A percentile compares a stretch with the other conserved stretches of the same genome.
These are phyloP conservation scores for Anoplius nigerrimus DNA, from an alignment of 2,888 invertebrate species.

Conservation along the genomic window DNA sequence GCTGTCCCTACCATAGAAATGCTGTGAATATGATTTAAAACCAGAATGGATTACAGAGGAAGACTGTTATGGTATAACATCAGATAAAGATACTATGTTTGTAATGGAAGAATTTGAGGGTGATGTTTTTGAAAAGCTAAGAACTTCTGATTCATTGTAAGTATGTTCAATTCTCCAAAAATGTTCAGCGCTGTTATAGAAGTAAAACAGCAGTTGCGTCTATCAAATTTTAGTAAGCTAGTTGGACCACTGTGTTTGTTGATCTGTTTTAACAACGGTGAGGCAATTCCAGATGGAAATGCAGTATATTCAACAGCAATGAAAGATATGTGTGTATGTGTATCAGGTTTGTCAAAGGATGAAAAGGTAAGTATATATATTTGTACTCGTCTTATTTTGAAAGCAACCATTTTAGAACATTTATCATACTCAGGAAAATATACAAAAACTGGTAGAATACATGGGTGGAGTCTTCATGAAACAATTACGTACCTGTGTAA, in stretches of 20 bases:
- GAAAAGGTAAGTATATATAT: slow-evolving; percentile 72
- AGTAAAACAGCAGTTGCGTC: no score
- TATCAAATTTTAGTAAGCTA: slow-evolving; percentile 79
- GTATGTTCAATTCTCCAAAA: slow-evolving; percentile 68
- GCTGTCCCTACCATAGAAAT: slow-evolving; percentile 74
- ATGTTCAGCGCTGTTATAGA: slow-evolving; percentile 7
- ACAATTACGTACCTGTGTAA: slow-evolving; percentile 81
- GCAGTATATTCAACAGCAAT: slow-evolving; percentile 90
- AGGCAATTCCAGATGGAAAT: slow-evolving; percentile 84
- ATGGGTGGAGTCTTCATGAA: slow-evolving; percentile 87
- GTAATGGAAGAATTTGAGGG: slow-evolving; percentile 88
- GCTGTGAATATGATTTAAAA: slow-evolving; percentile 79
- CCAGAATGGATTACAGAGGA: slow-evolving; percentile 82
- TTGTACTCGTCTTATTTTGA: neutral
- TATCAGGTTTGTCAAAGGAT: slow-evolving; percentile 77
- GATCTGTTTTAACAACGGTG: slow-evolving; percentile 83
- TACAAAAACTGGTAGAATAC: slow-evolving; percentile 81
- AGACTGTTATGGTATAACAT: slow-evolving; percentile 77
- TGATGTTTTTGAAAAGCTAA: slow-evolving; percentile 81
- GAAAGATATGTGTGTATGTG: slow-evolving; percentile 82
- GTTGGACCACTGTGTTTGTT: slow-evolving; percentile 89
- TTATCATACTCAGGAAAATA: slow-evolving; percentile 75
- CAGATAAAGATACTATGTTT: slow-evolving; percentile 84
- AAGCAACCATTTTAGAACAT: neutral
- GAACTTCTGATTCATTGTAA: slow-evolving; percentile 82